Base-by-base conservation (phyloP, 2,113 vertebrate genomes). In the Chaetura pelagica region DNA sequence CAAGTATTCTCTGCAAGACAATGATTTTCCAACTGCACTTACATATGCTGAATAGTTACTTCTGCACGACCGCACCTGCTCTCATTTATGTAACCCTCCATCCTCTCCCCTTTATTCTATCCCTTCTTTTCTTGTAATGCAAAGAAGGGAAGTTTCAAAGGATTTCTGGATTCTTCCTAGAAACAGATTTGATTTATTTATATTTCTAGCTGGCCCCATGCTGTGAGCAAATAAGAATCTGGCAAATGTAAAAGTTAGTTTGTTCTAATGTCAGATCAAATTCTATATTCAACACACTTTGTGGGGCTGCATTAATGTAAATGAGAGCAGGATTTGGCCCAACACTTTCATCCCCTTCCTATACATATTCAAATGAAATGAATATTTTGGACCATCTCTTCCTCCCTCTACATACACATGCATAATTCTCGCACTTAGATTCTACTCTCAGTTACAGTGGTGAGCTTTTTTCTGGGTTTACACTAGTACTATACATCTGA, bases 11-110 rank as follows among this genome's bases (percentile, higher is more conserved):
- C 98, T 98, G 98, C 98, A 98, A 99, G 98, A 98, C 98, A 98
- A 98, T 98, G 98, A 98, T 98, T 99, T 99, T 98, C 98, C 97
- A 98, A 98, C 98, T 98, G 98, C 98, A 98, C 98, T 98, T 98
- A 98, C 98, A 98, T 98, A 98, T 99, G 98, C 98, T 98, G 98
- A 98, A 98, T 98, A 98, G 97, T 98, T 98, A 98, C 98, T 98
- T 98, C 98, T 98, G 98, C 97, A 95, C 84, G 96, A 97, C 96
- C 86, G 97, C 98, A 98, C 98, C 98, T 98, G 98, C 98, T 98
- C 98, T 98, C 97, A 96, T 98, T 97, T 98, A 98, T 87, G 96
- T 97, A 96, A 97, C 96, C 94, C 95, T 87, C 96, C 87, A 96
- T 90, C 93, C 90, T 91, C 93, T 94, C 81, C 71, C 61, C 74